Conservation (phyloP, 2,113 vertebrate species). For the Ctenodactylus gundi region DNA sequence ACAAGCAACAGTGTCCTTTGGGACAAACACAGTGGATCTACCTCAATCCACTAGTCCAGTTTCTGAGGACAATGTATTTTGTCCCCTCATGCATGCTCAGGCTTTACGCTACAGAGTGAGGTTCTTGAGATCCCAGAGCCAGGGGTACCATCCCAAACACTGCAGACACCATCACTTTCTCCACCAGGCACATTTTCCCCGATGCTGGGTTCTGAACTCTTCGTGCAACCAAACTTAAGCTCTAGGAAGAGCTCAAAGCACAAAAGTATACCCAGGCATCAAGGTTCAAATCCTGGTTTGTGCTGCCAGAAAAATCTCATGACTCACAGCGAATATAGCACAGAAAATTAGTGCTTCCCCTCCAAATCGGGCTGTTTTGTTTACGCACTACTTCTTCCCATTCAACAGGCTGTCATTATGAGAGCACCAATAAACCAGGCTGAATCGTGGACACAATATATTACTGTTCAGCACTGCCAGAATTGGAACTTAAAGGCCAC, state of each 20-base stretch:
- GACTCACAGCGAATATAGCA: neutral
- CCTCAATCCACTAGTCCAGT: neutral
- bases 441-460: conserved; percentile 36
- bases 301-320: neutral
- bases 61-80: neutral
- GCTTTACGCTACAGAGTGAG: neutral
- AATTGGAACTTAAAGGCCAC: conserved; percentile 67
- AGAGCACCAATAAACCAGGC: conserved; percentile 17
- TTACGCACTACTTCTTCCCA: conserved; percentile 57
- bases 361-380: neutral
- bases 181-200: neutral
- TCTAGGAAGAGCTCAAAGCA: neutral
- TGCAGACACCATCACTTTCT: neutral
- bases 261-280: neutral
- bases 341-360: neutral
- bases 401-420: conserved; percentile 65
- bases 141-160: neutral
- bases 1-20: neutral
- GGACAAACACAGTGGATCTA: neutral
- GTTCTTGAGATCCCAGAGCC: neutral
- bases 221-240: neutral
- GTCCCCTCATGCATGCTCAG: neutral
- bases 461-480: conserved; percentile 58
- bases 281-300: neutral
- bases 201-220: neutral